Base-by-base conservation (phyloP, 1,140 invertebrate species). In the Atopsyche davidsoni region DNA sequence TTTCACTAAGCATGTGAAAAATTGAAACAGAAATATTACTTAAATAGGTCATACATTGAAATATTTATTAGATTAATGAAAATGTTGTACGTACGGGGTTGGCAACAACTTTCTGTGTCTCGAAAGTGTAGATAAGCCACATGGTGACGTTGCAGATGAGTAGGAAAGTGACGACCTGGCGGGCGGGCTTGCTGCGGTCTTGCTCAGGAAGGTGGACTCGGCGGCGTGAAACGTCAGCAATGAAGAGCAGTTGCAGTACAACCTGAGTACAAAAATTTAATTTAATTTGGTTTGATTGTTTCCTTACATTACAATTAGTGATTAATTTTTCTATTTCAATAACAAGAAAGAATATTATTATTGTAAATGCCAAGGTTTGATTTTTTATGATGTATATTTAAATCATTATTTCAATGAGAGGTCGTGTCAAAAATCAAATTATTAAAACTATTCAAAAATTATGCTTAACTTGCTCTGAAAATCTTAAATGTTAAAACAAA, bases 81-180 rank as follows among this genome's bases (percentile, higher is more conserved):
- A n/a, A n/a, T n/a, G n/a, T n/a, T n/a, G 22, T 49, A 40, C 66
- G 71, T 70, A 93, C 89, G 50, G 89, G 90, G 72, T 92, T 92
- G 50, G 86, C 87, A 60, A 86, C 81, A 44, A 92, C 89, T 73
- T 92, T 93, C 75, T 94, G 89, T 53, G 89, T 89, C 73, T 97
- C 94, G 67, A 98, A 96, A 23, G 93, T 97, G 67, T 93, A 92
- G 62, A 95, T 90, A 49, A 92, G 83, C 87, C 91, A 95, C 85
- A 95, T 90, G 53, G 90, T 92, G 44, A 95, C 80, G 67, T 97
- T 97, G 72, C 89, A 92, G 63, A 97, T 92, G 13, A 96, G 79
- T 34, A 97, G 73, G 75, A 96, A 96, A 25, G 93, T 96, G 22
- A 98, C 92, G 38, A 94, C 83, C 69, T 98, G 92, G 46, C 93